phyloP scores from a whole-genome alignment of 2,888 invertebrate species.

The Thereva unica region DNA sequence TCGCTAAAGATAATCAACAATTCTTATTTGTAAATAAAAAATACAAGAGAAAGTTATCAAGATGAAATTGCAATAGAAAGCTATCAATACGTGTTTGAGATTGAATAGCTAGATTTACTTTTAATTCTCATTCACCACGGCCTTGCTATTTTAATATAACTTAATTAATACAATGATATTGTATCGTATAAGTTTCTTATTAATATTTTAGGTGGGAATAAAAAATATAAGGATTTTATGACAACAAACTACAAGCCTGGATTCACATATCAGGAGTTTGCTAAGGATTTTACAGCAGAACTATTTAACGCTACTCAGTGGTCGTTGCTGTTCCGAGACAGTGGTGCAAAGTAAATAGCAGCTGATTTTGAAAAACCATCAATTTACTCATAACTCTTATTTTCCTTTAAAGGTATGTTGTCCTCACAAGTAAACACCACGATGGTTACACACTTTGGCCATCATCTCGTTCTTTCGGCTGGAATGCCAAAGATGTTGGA shows the following conservation, averaged over 20 bases:
- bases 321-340: conserved; percentile 78
- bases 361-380: conserved; percentile 34
- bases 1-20: too few species aligned
- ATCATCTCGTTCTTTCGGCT: conserved; percentile 78
- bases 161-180: too few species aligned
- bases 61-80: too few species aligned
- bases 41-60: too few species aligned
- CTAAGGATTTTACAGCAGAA: conserved; percentile 83
- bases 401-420: conserved; percentile 66
- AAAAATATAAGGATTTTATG: conserved; percentile 70
- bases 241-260: conserved; percentile 77
- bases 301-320: conserved; percentile 84
- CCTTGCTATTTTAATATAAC: too few species aligned
- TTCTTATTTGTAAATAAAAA: too few species aligned
- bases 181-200: too few species aligned
- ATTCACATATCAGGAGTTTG: conserved; percentile 93
- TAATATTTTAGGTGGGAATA: too few species aligned
- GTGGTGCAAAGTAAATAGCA: conserved; percentile 78
- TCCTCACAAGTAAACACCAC: conserved; percentile 86
- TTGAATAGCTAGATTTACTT: too few species aligned
- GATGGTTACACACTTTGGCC: conserved; percentile 86
- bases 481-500: conserved; percentile 82
- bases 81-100: too few species aligned
- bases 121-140: too few species aligned
- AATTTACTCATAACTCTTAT: neutral